Base-by-base conservation (phyloP, 2,797 vertebrate genomes). In the Poliocrania exsul region DNA sequence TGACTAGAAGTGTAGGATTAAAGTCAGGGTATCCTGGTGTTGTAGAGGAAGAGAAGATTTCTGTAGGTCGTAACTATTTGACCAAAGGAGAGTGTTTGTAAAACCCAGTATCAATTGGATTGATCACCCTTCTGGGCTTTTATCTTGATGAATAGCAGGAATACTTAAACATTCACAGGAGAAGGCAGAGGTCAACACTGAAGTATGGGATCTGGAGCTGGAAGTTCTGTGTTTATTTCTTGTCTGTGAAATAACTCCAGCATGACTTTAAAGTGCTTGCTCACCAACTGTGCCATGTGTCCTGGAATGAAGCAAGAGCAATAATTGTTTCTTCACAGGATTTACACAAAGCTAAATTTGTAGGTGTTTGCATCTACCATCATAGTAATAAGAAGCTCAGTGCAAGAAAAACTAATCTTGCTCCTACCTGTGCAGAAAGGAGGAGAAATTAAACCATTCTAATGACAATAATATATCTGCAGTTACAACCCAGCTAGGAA, bases 151-250 rank as follows among this genome's bases (percentile, higher is more conserved):
- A 86, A 84, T 51, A 75, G 11, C 1, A 7, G 16, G 13, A 25
- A 28, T 19, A 6, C 20, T 50, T 17, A 35, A 28, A 56, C 25
- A 66, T 47, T 69, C 37, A 29, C 23, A 37, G 50, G 10, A 81
- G 40, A 75, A 79, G 21, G 0, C 0, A 46, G 31, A 57, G 24
- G 33, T 86, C 56, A 60, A 51, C 77, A 51, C 54, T 80, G 33
- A 82, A 54, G 40, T 10, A 28, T 13, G 44, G n/a, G 25, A 31
- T 81, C 31, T 51, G 31, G 31, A 85, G 24, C 25, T 88, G 50
- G 13, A 73, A 85, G 20, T 56, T 86, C 42, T 47, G 5, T 58
- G 35, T 69, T 78, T 92, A 86, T 60, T 86, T 88, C 31, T 81
- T 75, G 2, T 62, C 35, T 51, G 20, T 89, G 71, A 84, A 86